Evolutionary conservation across 1,140 invertebrate species (phyloP), one percentile per base, ranked within the genome.

Genomic region (Tetramorium alpestre): DNA sequence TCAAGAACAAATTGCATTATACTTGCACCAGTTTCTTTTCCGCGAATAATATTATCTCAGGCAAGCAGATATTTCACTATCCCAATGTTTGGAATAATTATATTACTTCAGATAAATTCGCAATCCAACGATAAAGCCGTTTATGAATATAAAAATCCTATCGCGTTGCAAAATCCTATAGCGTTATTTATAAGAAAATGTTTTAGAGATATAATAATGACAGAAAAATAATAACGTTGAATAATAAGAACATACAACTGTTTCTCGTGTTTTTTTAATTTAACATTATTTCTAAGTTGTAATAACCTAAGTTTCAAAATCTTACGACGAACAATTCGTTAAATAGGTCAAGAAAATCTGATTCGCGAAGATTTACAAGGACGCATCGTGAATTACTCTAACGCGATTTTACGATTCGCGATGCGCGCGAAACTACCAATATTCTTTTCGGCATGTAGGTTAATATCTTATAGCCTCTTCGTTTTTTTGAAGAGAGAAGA

Each of bases 1-100:
- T 73, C 18, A 11, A 73, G 18, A 82, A 73, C 6, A 82, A 82
- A 60, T 82, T 73, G 51, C 16, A 58, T 73, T 73, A 72, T 33
- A 28, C 38, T 81, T 33, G 25, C 13, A 58, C 38, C 6, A 51
- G 22, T 64, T 82, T 56, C 41, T 28, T 38, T 69, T 22, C 33
- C 62, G 28, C 38, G 25, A 82, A 82, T 18, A 47, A 33, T 44
- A 49, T 78, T 78, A 78, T 22, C 22, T 72, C 22, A 44, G 54
- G 25, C 22, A 28, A 18, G 0, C 44, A 47, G 47, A 58, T 58
- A 58, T 33, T 81, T 72, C 13, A 58, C 38, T 11, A 4, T 28
- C 22, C 4, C 25, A 47, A 47, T 41, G 22, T 82, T 82, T 73
- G n/a, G 41, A 47, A 47, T 41, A 58, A 73, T 82, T 58, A 33